Conservation (phyloP, 2,888 invertebrate species). For the Molorchus minor region DNA sequence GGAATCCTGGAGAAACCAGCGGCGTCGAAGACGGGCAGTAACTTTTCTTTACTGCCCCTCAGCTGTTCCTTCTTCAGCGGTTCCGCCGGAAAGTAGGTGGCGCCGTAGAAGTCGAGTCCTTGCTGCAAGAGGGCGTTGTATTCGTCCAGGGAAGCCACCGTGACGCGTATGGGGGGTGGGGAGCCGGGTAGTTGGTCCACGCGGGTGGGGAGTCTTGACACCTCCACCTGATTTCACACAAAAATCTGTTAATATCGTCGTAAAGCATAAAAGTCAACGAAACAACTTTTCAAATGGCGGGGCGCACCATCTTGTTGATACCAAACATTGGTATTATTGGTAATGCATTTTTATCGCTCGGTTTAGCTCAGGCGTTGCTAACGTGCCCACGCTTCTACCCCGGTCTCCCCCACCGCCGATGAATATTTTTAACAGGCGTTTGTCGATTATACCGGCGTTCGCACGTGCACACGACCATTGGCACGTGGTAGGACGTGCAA, state of each 20-base stretch:
- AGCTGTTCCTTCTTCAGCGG: constrained; percentile 69
- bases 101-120: constrained; percentile 87
- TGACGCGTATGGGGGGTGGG: constrained; percentile 76
- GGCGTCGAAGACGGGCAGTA: constrained; percentile 83
- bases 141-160: constrained; percentile 79
- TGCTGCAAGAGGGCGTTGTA: constrained; percentile 82
- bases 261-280: no score
- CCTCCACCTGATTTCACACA: constrained; percentile 76
- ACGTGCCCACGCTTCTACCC: no score
- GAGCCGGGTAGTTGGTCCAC: constrained; percentile 68
- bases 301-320: no score
- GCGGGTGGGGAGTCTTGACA: constrained; percentile 68
- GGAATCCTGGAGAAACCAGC: constrained; percentile 86
- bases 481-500: constrained; percentile 14
- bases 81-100: constrained; percentile 88
- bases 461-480: constrained; percentile 10
- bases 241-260: no score
- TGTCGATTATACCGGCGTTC: no score
- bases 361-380: no score
- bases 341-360: no score
- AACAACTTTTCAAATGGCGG: no score
- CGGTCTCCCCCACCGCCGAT: no score
- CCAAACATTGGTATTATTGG: no score
- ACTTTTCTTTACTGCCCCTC: constrained; percentile 65
- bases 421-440: no score